Conservation (phyloP, 2,888 invertebrate species). For the Plebejus argus region DNA sequence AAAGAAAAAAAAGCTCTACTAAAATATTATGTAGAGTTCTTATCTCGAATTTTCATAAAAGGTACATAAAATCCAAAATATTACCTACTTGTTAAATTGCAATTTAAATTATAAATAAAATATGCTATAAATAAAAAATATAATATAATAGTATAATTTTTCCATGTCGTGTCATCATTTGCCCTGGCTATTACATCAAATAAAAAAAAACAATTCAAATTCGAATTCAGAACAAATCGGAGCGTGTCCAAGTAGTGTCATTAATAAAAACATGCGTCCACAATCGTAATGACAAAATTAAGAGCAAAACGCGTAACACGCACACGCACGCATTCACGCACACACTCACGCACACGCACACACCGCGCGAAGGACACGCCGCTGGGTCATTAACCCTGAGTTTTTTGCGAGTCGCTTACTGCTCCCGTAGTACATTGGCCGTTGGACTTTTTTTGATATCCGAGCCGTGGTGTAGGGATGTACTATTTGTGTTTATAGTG, state of each 20-base stretch:
- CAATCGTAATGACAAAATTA: slow-evolving; percentile 67
- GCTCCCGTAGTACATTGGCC: slow-evolving; percentile 71
- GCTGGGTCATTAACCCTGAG: slow-evolving; percentile 72
- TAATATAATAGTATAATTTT: too few species aligned
- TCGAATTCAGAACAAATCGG: slow-evolving; percentile 36
- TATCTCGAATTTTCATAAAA: too few species aligned
- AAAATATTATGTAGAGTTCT: too few species aligned
- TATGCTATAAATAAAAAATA: too few species aligned
- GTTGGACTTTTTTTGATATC: slow-evolving; percentile 58
- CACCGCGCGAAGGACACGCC: slow-evolving; percentile 71
- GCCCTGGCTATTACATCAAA: neutral
- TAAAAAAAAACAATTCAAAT: slow-evolving; percentile 13
- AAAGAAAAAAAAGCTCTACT: too few species aligned
- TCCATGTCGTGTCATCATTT: neutral
- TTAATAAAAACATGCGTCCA: slow-evolving; percentile 48
- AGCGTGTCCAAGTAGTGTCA: slow-evolving; percentile 45
- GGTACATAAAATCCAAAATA: too few species aligned
- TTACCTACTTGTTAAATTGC: too few species aligned
- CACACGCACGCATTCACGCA: slow-evolving; percentile 44
- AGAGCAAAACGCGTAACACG: slow-evolving; percentile 56
- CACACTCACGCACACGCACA: slow-evolving; percentile 49
- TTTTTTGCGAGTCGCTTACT: slow-evolving; percentile 76
- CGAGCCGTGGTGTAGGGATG: slow-evolving; percentile 63
- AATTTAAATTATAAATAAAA: too few species aligned
- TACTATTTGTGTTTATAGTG: slow-evolving; percentile 42